A percentile compares a stretch with the other conserved stretches of the same genome.
Conservation (phyloP, 2,113 vertebrate species). For the Lanius collurio region DNA sequence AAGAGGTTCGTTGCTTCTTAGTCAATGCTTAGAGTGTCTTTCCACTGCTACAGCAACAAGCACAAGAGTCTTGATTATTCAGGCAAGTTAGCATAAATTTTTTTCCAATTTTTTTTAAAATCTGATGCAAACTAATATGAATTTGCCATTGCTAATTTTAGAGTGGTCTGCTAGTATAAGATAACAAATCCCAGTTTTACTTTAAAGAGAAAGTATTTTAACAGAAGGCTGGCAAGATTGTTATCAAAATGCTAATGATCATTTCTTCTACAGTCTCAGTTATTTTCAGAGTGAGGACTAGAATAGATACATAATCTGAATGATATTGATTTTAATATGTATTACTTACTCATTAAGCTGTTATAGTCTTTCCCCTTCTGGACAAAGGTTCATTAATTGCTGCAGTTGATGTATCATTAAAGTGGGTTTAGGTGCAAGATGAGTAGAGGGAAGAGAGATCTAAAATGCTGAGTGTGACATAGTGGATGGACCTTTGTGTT, state of each 20-base stretch:
- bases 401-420: not conserved
- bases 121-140: constrained; percentile 1
- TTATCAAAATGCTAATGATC: constrained; percentile 62
- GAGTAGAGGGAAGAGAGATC: not conserved
- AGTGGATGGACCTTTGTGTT: not conserved
- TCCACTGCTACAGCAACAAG: constrained; percentile 26
- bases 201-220: constrained; percentile 41
- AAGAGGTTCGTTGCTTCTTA: not conserved
- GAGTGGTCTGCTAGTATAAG: constrained; percentile 28
- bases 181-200: constrained; percentile 35
- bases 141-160: constrained; percentile 21
- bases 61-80: constrained; percentile 1
- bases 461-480: not conserved
- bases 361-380: constrained; percentile 40
- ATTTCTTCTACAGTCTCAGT: constrained; percentile 14
- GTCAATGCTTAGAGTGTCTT: not conserved
- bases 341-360: constrained; percentile 50
- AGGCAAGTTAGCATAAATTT: not conserved
- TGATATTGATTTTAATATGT: constrained; percentile 55
- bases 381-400: constrained; percentile 36
- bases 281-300: constrained; percentile 50
- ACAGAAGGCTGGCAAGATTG: constrained; percentile 46
- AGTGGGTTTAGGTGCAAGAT: not conserved
- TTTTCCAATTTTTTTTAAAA: not conserved
- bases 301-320: constrained; percentile 53